Conservation (phyloP, 2,888 invertebrate genomes). For the Andrena dorsata region DNA sequence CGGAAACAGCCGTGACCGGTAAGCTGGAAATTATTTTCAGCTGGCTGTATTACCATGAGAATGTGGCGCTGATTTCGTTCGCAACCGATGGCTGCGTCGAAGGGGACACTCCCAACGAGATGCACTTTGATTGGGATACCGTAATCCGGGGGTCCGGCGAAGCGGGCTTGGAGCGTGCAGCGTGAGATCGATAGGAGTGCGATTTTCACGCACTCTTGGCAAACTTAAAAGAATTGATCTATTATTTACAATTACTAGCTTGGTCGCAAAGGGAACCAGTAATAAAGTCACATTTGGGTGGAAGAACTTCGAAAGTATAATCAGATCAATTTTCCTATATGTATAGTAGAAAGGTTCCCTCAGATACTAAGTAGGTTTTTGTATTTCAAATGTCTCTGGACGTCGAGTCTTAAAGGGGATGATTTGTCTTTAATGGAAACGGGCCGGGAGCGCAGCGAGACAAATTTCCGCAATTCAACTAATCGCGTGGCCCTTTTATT, state of each 20-base stretch:
- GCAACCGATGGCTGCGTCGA: not conserved
- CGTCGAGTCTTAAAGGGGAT: not conserved
- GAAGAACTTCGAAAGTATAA: too few species aligned
- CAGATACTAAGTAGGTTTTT: not conserved
- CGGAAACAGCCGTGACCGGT: conserved; percentile 57
- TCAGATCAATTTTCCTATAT: too few species aligned
- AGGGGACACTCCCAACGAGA: not conserved
- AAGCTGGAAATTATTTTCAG: conserved; percentile 60
- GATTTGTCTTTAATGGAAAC: not conserved
- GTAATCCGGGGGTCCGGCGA: not conserved
- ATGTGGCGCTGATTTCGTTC: conserved; percentile 58
- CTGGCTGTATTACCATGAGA: conserved; percentile 60
- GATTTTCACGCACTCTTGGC: too few species aligned
- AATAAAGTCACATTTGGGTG: too few species aligned
- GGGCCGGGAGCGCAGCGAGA: not conserved
- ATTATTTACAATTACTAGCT: too few species aligned
- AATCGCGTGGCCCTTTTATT: conserved; percentile 42
- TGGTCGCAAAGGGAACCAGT: too few species aligned
- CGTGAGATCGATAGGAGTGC: too few species aligned
- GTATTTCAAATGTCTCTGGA: not conserved
- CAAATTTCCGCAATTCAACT: conserved; percentile 46
- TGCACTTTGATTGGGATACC: conserved; percentile 33
- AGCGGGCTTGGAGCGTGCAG: not conserved
- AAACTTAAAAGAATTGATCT: too few species aligned
- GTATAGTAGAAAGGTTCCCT: too few species aligned